These are phyloP conservation scores for Pseudococcus jackbeardsleyi DNA, from an alignment of 2,888 invertebrate species.

Conservation along the genomic window DNA sequence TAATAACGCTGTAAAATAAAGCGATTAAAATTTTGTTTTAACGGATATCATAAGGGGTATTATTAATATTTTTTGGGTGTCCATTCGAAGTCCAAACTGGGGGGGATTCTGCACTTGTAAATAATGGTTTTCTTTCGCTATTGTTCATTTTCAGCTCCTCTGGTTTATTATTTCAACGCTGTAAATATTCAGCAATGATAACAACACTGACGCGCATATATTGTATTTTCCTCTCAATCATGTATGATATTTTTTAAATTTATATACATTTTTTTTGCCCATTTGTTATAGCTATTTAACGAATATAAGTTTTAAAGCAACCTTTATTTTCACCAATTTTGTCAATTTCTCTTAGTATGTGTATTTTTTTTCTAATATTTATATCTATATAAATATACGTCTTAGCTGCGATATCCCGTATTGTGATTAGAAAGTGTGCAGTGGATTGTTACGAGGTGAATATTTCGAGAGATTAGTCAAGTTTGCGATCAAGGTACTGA, in stretches of 20 bases:
- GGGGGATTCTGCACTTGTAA: neutral
- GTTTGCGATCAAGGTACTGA: too few species aligned
- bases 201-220: neutral
- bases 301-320: slow-evolving; percentile 31
- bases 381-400: slow-evolving; percentile 25
- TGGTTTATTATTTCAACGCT: neutral
- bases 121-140: neutral
- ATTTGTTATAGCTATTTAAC: slow-evolving; percentile 26
- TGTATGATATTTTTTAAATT: slow-evolving; percentile 43
- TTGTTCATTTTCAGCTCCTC: neutral
- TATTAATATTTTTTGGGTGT: neutral
- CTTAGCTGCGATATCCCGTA: neutral
- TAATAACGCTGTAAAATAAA: slow-evolving; percentile 22
- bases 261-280: slow-evolving; percentile 22
- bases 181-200: neutral
- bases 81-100: neutral
- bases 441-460: too few species aligned
- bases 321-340: slow-evolving; percentile 26
- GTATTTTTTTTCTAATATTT: slow-evolving; percentile 30
- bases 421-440: neutral
- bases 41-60: neutral
- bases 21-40: slow-evolving; percentile 19
- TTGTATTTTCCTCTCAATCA: slow-evolving; percentile 5
- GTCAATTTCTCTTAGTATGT: slow-evolving; percentile 36
- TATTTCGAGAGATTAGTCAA: too few species aligned